Conservation (phyloP, 2,797 vertebrate genomes). For the Monodelphis domestica region DNA sequence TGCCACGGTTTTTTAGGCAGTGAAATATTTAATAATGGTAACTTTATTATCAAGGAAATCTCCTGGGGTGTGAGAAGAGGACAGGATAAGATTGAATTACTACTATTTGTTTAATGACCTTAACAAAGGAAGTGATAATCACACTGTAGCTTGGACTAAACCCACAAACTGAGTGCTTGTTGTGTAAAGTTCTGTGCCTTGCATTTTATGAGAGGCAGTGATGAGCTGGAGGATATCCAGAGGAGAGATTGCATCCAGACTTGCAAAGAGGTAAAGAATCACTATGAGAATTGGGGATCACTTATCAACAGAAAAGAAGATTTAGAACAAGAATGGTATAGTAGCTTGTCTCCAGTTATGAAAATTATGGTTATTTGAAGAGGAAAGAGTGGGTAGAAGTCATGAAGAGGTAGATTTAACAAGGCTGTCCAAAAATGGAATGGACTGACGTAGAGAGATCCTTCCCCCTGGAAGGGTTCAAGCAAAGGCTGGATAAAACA, state of each 20-base stretch:
- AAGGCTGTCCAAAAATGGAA: not conserved
- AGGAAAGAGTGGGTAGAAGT: not conserved
- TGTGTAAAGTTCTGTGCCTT: not conserved
- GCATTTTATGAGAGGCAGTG: not conserved
- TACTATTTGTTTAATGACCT: not conserved
- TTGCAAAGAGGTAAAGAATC: not conserved
- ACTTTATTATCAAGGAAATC: slow-evolving; percentile 40
- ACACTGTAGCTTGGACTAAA: not conserved
- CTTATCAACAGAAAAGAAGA: not conserved
- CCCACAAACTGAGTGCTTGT: not conserved
- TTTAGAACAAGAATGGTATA: not conserved
- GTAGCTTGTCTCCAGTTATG: not conserved
- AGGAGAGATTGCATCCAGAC: not conserved
- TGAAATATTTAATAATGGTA: slow-evolving; percentile 6
- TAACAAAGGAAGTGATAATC: not conserved
- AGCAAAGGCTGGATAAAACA: not conserved
- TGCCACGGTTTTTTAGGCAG: not conserved
- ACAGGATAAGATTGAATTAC: not conserved
- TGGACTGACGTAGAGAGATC: not conserved
- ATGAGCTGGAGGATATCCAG: not conserved
- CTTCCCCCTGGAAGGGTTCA: not conserved
- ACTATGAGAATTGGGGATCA: not conserved
- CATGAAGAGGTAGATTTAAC: not conserved
- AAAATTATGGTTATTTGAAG: not conserved
- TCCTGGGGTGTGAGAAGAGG: not conserved